Evolutionary conservation across 2,888 invertebrate species (phyloP).

Genomic region (Druceiella hillmani): DNA sequence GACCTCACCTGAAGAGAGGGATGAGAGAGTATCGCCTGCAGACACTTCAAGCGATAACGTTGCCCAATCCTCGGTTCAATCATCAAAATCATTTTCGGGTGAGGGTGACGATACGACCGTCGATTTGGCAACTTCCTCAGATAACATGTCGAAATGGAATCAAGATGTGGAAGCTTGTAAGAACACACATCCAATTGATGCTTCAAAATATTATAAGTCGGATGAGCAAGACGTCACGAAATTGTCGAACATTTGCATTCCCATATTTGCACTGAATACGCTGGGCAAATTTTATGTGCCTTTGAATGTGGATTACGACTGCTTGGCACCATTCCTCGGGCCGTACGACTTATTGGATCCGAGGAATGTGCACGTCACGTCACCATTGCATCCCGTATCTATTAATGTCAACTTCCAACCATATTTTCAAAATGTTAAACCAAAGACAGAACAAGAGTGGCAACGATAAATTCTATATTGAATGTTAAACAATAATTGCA

Average conservation of each 20-base stretch:
- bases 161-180: too few relatives aligned
- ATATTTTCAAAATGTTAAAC: constrained; percentile 41
- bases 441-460: constrained; percentile 31
- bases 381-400: constrained; percentile 78
- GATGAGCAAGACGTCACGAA: constrained; percentile 37
- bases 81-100: background rate
- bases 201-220: too few relatives aligned
- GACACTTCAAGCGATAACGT: background rate
- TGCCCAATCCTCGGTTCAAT: background rate
- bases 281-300: constrained; percentile 85
- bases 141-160: too few relatives aligned
- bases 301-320: constrained; percentile 69
- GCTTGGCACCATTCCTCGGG: constrained; percentile 64
- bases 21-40: background rate
- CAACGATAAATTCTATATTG: too few relatives aligned
- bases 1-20: constrained; percentile 2
- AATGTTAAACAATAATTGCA: too few relatives aligned
- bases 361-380: constrained; percentile 48
- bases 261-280: constrained; percentile 88
- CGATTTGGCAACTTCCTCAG: too few relatives aligned
- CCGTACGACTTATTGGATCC: constrained; percentile 53
- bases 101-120: too few relatives aligned
- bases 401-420: constrained; percentile 79
- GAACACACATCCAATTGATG: too few relatives aligned
- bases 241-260: constrained; percentile 50